Base-by-base conservation (phyloP, 2,888 invertebrate species). In the Cosmorhoe ocellata region DNA sequence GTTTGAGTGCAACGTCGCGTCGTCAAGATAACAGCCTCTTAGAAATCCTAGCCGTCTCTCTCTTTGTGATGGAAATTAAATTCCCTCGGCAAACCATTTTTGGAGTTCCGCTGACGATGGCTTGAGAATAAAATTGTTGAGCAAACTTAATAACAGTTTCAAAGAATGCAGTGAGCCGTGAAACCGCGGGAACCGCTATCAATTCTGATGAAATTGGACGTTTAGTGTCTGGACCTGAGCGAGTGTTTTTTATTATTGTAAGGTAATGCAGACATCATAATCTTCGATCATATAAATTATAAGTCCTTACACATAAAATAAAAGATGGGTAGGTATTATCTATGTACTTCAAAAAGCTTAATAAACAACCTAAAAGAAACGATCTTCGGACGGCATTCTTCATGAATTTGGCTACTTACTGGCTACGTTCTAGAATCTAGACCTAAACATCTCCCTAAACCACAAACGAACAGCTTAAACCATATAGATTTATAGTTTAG, bases 61-160 rank as follows among this genome's bases (percentile, higher is more conserved):
- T 38, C 52, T 73, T 74, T 75, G 70, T 73, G 42, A 73, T 70
- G 71, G 59, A 67, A 70, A 74, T 74, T 58, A 65, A 63, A 66
- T 62, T 56, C 51, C 43, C 46, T 55, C 34, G 55, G 60, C 61
- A 63, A 62, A 64, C 58, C 59, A 63, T 67, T 63, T 67, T 62
- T 63, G 46, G 63, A 53, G 60, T 56, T 63, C 62, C 56, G 40
- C 38, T 40, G 51, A 40, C 47, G 40, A 36, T 24, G 49, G 46
- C 18, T 38, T 46, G 45, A 40, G 37, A 54, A 51, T 53, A 53
- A 56, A 56, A 58, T 58, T 60, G 60, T 56, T 56, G 47, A 45
- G 49, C 47, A 51, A 60, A 60, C 58, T 56, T 58, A 60, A 60
- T 60, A 60, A 56, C 51, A 54, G 56, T 55, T 52, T 55, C 48